Base-by-base conservation (phyloP, 2,888 invertebrate species). In the Lasioglossum marginatum region DNA sequence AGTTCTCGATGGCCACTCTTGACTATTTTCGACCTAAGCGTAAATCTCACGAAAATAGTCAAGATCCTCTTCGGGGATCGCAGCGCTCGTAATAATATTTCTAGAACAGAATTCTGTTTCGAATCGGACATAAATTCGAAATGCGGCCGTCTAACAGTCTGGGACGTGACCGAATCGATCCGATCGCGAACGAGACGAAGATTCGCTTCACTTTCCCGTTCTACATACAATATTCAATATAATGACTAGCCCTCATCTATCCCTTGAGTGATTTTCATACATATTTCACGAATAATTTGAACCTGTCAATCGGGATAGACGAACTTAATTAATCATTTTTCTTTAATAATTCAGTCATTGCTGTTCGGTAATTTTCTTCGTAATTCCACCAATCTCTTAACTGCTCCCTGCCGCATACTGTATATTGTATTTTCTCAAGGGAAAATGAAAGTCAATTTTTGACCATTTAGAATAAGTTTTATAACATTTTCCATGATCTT, bases 1-100 rank as follows among this genome's bases (percentile, higher is more conserved):
- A 19, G 66, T 66, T 31, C 19, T 19, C 66, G 6, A 19, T 19
- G 16, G 31, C 31, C 66, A 34, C 34, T 8, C 66, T 66, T 60
- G 60, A 66, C 66, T 66, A 66, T 66, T 66, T 66, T 6, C 31
- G 19, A 66, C 66, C 66, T 34, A 66, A 19, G 34, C 66, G 66
- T 66, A 66, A 66, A 66, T 66, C 66, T 66, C 34, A 34, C 34
- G 66, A 34, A 34, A 66, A 66, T 34, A 31, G 66, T 66, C 66
- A 34, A 66, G 34, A 66, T 66, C 31, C 31, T 66, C 31, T 34
- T 31, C 63, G 14, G 31, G 31, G 63, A 34, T 34, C 31, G 31
- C 16, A 66, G 31, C 63, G 12, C 31, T 31, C 63, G 63, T 48
- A 48, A 48, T 66, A 31, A 34, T 66, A 66, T 34, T 31, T 66